Evolutionary conservation across 2,797 vertebrate genomes (phyloP), one percentile per base, ranked within the genome.

Genomic region (Propithecus perrieri): DNA sequence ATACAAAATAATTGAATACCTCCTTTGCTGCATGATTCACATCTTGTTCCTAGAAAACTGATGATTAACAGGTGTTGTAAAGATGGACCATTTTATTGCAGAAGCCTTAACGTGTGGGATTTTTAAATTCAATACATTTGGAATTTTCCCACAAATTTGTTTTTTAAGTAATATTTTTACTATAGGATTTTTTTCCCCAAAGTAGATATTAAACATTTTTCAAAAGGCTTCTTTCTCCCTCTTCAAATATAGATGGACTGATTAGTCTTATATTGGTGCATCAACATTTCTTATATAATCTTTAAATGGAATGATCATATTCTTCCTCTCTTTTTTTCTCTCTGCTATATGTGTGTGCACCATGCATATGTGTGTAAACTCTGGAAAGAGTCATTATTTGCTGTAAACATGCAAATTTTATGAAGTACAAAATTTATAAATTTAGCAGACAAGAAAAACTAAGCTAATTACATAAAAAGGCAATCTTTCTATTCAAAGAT

Each of bases 131-230:
- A 83, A 46, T 57, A 48, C 7, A 61, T 1, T 26, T 89, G 41
- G 35, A 78, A 41, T 46, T 80, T 83, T 33, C 43, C 48, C 26
- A 20, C 35, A 85, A 67, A 69, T 53, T 35, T 67, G 24, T 59
- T 76, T 90, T 93, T 71, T 80, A 59, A 53, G 43, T 55, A 63
- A 17, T 43, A 55, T 74, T 92, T 96, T 83, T 87, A 75, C 59
- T 67, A 41, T 7, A 87, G 35, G 8, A 14, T 38, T 35, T 84
- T 84, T 53, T 13, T 4, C 48, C 22, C 22, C 20, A 41, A 81
- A 41, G 38, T 65, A 75, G 7, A 2, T 79, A 76, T 85, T 72
- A 67, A 6, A 61, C 4, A 69, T 89, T 83, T 91, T 93, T 78
- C 26, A 61, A 88, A 94, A 63, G 33, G 1, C 11, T 94, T 85